Conservation (phyloP, 2,113 vertebrate species). For the Perca flavescens region DNA sequence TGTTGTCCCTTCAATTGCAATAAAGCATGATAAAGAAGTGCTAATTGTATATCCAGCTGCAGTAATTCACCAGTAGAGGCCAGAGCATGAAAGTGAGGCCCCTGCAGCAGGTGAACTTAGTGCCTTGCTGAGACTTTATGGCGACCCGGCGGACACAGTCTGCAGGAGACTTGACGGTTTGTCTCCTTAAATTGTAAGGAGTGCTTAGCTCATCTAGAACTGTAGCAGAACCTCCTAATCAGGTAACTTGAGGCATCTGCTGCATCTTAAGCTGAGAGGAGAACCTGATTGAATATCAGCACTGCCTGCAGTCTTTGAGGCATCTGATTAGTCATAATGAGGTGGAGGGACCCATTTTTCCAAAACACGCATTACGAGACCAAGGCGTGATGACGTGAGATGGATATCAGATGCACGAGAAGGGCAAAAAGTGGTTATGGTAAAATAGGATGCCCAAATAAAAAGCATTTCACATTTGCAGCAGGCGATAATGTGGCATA, state of each 20-base stretch:
- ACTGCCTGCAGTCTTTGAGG: not conserved
- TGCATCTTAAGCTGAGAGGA: constrained; percentile 22
- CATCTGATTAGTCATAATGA: constrained; percentile 35
- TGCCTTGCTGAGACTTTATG: not conserved
- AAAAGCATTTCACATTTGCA: constrained; percentile 25
- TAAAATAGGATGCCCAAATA: constrained; percentile 10
- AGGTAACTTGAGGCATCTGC: constrained; percentile 22
- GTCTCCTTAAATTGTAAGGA: not conserved
- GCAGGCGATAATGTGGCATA: not conserved
- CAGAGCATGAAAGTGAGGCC: not conserved
- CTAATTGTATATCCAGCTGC: not conserved
- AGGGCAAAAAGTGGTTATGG: not conserved
- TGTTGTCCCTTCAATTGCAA: not conserved
- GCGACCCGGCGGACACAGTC: not conserved
- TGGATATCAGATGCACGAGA: constrained; percentile 14
- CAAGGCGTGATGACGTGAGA: constrained; percentile 1
- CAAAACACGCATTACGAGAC: not conserved
- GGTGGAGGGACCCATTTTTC: constrained; percentile 23
- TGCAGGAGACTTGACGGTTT: not conserved
- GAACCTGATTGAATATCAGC: constrained; percentile 11
- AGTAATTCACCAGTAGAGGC: constrained; percentile 14
- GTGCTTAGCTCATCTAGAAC: not conserved
- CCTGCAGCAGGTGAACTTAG: not conserved
- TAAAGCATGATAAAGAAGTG: not conserved
- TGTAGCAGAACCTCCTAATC: constrained; percentile 2